These are phyloP conservation scores for Sardinella longiceps DNA, from an alignment of 2,797 vertebrate species.

Conservation along the genomic window DNA sequence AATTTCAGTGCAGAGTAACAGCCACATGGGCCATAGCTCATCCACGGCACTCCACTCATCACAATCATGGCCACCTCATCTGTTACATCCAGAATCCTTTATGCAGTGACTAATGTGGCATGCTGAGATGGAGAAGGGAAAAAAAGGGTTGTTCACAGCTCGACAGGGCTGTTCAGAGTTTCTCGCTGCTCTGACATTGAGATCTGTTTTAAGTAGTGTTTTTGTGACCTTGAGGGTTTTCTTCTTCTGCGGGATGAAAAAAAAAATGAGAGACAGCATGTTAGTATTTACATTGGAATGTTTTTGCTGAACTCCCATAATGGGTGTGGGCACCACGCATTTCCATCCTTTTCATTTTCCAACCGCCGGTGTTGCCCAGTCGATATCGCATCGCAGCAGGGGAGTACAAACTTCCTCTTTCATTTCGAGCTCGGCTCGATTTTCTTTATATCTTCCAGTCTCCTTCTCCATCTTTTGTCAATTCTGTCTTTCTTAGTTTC, in stretches of 20 bases:
- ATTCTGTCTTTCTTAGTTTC: background rate
- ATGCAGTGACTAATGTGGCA: constrained; percentile 10
- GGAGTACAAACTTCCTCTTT: constrained; percentile 39
- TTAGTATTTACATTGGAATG: constrained; percentile 20
- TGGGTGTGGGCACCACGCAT: constrained; percentile 26
- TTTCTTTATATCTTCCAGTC: constrained; percentile 34
- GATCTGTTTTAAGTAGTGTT: constrained; percentile 13
- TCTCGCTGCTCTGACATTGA: background rate
- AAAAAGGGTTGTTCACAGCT: background rate
- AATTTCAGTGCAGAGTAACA: background rate
- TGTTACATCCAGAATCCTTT: background rate
- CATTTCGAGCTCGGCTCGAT: background rate
- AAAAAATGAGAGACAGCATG: background rate
- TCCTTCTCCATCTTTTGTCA: background rate
- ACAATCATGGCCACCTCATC: constrained; percentile 7
- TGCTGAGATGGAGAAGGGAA: background rate
- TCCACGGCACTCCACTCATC: constrained; percentile 14
- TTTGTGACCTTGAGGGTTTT: constrained; percentile 9
- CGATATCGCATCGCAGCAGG: constrained; percentile 47
- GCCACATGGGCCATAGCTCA: background rate
- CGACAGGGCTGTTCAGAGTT: background rate
- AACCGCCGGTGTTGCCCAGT: constrained; percentile 37
- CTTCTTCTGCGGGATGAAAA: background rate
- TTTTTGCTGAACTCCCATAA: background rate
- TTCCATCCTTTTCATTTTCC: constrained; percentile 40